Conservation (phyloP, 2,113 vertebrate species). For the Bungarus multicinctus region DNA sequence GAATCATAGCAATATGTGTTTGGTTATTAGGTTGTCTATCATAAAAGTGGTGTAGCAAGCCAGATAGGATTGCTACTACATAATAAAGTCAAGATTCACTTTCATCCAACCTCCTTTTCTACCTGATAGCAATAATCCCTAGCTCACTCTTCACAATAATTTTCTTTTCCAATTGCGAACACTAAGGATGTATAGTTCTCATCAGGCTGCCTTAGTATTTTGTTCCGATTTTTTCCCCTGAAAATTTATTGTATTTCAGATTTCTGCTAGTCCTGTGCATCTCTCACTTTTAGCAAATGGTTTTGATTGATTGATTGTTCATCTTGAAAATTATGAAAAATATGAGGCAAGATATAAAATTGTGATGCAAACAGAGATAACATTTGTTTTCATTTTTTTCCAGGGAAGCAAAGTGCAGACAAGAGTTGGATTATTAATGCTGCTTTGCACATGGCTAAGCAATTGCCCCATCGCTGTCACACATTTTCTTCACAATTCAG, state of each 20-base stretch:
- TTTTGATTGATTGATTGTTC: not conserved
- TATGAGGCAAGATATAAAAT: not conserved
- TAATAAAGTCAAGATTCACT: not conserved
- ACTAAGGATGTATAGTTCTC: not conserved
- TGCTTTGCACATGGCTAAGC: conserved; percentile 96
- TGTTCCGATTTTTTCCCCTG: not conserved
- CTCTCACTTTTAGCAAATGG: not conserved
- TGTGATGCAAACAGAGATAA: not conserved
- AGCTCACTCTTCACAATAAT: not conserved
- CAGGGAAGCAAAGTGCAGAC: conserved; percentile 99
- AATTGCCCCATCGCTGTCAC: conserved; percentile 97
- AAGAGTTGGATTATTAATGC: conserved; percentile 92
- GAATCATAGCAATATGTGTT: not conserved
- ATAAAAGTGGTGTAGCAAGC: not conserved
- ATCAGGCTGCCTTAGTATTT: not conserved
- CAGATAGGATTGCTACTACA: not conserved
- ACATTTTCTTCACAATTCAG: conserved; percentile 95
- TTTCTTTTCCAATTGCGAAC: not conserved
- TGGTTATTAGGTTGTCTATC: not conserved
- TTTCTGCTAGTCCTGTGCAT: not conserved
- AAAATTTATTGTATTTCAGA: not conserved
- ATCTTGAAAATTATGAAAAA: not conserved
- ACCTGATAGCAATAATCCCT: not conserved
- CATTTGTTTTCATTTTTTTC: conserved; percentile 39
- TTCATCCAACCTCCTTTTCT: not conserved